Percentiles rank a stretch among this genome's conserved stretches.
Evolutionary conservation across 1,140 invertebrate species (phyloP).

Genomic region (Spodoptera litura): DNA sequence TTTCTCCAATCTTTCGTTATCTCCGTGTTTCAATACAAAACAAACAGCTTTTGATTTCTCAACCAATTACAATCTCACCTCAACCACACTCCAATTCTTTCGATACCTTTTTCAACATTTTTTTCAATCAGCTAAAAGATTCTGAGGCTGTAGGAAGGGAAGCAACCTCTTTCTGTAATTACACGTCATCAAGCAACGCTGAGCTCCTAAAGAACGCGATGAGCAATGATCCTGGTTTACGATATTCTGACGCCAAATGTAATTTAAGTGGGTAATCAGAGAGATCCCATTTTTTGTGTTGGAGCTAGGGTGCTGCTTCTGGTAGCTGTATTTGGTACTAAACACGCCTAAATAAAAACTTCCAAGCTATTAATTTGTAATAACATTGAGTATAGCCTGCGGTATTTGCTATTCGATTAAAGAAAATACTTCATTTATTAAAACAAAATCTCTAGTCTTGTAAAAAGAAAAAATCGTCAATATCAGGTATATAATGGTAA

Average conservation of each 20-base stretch:
- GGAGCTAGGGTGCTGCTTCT: no score
- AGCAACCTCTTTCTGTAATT: conserved; percentile 14
- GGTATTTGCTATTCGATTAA: no score
- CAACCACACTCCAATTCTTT: neutral
- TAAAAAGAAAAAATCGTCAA: no score
- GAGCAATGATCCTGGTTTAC: conserved; percentile 33
- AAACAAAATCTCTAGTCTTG: no score
- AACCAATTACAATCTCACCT: neutral
- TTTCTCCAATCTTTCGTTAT: neutral
- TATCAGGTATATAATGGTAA: no score
- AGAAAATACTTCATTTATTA: no score
- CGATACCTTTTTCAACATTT: conserved; percentile 3
- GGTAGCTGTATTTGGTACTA: no score
- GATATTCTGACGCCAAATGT: conserved; percentile 3
- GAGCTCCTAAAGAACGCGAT: neutral
- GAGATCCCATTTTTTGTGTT: neutral
- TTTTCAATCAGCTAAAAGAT: conserved; percentile 27
- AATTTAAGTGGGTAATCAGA: conserved; percentile 26
- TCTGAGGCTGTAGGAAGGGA: conserved; percentile 1
- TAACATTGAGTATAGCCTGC: no score
- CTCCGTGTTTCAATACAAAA: neutral
- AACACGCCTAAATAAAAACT: no score
- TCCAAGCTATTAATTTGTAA: no score
- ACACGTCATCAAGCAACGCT: conserved; percentile 7
- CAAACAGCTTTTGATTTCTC: neutral